phyloP scores from a whole-genome alignment of 2,113 vertebrate genomes.

The Pyxicephalus adspersus region DNA sequence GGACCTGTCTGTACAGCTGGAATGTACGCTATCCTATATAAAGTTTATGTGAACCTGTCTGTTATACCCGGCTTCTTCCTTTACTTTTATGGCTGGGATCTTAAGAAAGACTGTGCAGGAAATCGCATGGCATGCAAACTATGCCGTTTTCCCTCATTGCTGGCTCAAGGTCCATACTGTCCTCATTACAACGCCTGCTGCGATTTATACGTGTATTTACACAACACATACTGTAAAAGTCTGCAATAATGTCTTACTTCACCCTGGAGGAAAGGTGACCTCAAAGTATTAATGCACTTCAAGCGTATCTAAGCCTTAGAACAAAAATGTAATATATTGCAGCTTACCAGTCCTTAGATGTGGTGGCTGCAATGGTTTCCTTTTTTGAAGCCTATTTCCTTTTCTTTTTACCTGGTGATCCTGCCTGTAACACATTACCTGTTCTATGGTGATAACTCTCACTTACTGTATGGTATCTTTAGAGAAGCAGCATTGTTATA shows the following conservation, averaged over 20 bases:
- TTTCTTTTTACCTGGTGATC: too few relatives aligned
- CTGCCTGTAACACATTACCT: too few relatives aligned
- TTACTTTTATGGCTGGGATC: conserved; percentile 39
- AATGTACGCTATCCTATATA: conserved; percentile 6
- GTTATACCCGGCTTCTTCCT: conserved; percentile 15
- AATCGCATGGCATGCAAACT: conserved; percentile 2
- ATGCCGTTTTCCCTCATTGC: conserved; percentile 13
- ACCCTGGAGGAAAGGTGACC: background rate
- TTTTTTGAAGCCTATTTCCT: too few relatives aligned
- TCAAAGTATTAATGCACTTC: background rate
- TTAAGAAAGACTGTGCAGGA: conserved; percentile 22
- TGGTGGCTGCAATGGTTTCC: too few relatives aligned
- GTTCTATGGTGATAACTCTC: too few relatives aligned
- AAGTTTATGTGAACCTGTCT: conserved; percentile 40
- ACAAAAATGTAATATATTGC: too few relatives aligned
- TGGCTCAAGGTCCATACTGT: conserved; percentile 3
- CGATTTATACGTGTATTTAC: conserved; percentile 27
- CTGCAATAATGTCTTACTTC: background rate
- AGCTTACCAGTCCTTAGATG: too few relatives aligned
- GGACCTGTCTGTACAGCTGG: conserved; percentile 36
- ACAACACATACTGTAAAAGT: background rate
- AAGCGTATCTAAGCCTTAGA: background rate
- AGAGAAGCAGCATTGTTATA: too few relatives aligned
- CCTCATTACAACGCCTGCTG: background rate
- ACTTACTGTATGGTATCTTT: too few relatives aligned